phyloP scores from a whole-genome alignment of 2,113 vertebrate species.

The Diphyllodes magnificus region DNA sequence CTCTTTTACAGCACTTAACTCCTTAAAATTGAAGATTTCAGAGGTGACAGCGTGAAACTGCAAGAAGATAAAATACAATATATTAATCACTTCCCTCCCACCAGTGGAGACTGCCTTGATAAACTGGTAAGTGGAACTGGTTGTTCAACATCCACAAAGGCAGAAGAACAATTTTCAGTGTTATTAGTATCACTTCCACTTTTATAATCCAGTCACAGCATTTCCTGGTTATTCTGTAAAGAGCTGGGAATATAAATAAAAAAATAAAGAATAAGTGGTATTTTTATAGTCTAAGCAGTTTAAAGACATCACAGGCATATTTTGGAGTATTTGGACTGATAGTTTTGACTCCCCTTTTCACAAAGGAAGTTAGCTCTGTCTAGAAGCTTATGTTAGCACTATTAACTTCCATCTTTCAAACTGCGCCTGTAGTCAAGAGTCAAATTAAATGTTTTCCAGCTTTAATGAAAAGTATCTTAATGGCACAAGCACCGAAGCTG shows the following conservation, averaged over 20 bases:
- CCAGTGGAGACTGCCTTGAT: not conserved
- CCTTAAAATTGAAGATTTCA: not conserved
- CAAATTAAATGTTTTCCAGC: not conserved
- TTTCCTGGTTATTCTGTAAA: not conserved
- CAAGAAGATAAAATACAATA: not conserved
- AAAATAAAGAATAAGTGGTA: not conserved
- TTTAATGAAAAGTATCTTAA: not conserved
- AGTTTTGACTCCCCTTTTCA: not conserved
- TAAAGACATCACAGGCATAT: not conserved
- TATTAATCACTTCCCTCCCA: not conserved
- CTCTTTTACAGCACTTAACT: not conserved
- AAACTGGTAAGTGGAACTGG: not conserved
- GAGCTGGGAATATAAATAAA: not conserved
- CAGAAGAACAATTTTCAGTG: not conserved
- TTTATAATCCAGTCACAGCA: not conserved
- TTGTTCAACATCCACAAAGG: not conserved
- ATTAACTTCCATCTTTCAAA: not conserved
- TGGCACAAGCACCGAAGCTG: fast-evolving
- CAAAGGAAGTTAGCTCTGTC: not conserved
- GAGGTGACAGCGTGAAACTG: not conserved
- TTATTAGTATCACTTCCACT: not conserved
- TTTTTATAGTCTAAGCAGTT: not conserved
- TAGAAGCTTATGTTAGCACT: not conserved
- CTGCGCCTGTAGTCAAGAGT: not conserved
- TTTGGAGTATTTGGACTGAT: not conserved